phyloP scores from a whole-genome alignment of 2,888 invertebrate species.

The Cerastoderma edule region DNA sequence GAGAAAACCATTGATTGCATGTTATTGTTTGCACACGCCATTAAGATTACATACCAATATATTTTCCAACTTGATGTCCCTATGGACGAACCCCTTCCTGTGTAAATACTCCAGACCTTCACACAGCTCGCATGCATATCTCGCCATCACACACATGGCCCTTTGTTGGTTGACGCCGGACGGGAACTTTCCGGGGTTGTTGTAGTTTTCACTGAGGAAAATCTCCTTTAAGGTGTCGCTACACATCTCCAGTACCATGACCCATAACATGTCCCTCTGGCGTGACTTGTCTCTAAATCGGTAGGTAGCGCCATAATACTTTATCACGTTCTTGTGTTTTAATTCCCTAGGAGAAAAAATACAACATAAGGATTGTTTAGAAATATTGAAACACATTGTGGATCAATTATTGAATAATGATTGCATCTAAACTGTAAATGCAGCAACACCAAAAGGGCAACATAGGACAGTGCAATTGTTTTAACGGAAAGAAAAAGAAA shows the following conservation, averaged over 20 bases:
- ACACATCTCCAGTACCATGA: slow-evolving; percentile 79
- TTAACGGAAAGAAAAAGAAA: no score
- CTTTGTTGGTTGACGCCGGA: slow-evolving; percentile 35
- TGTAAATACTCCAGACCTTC: slow-evolving; percentile 74
- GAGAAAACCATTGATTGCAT: no score
- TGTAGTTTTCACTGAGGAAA: slow-evolving; percentile 53
- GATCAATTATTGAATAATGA: no score
- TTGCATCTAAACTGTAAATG: no score
- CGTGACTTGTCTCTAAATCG: slow-evolving; percentile 57
- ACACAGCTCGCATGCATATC: slow-evolving; percentile 67
- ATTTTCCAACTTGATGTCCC: slow-evolving; percentile 80
- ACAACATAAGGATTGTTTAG: no score
- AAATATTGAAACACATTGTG: no score
- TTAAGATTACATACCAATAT: slow-evolving; percentile 70
- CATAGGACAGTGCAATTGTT: no score
- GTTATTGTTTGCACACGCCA: neutral
- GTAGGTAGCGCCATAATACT: slow-evolving; percentile 73
- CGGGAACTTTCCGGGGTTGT: slow-evolving; percentile 56
- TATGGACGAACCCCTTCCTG: slow-evolving; percentile 73
- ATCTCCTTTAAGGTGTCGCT: slow-evolving; percentile 69
- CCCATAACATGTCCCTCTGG: slow-evolving; percentile 65
- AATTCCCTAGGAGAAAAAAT: no score
- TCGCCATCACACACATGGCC: slow-evolving; percentile 67
- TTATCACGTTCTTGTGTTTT: slow-evolving; percentile 74
- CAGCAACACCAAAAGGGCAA: no score